A percentile compares a stretch with the other conserved stretches of the same genome.
These are phyloP conservation scores for Hydrocynus forskahlii DNA, from an alignment of 2,797 vertebrate species.

Conservation along the genomic window DNA sequence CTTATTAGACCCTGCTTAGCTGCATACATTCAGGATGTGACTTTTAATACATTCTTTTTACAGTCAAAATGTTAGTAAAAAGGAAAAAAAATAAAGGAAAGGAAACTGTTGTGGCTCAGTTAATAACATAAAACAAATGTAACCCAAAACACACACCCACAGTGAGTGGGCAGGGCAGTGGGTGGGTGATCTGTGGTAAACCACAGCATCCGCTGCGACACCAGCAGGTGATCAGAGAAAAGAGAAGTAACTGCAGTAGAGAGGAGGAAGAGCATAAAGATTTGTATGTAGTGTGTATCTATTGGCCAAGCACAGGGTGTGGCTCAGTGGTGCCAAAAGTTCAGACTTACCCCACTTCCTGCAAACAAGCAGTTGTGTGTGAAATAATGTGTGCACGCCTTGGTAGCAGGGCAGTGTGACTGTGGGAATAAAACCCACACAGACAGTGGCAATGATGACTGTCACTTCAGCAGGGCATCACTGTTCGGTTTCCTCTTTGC, in stretches of 20 bases:
- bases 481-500: not conserved
- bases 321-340: constrained; percentile 32
- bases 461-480: not conserved
- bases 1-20: not conserved
- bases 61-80: not conserved
- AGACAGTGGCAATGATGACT: not conserved
- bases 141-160: not conserved
- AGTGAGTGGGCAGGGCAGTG: not conserved
- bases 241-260: constrained; percentile 35
- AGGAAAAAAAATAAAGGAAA: not conserved
- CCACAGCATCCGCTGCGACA: constrained; percentile 47
- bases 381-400: not conserved
- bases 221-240: constrained; percentile 51
- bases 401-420: constrained; percentile 19
- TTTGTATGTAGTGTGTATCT: constrained; percentile 2
- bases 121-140: not conserved
- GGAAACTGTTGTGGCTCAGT: not conserved
- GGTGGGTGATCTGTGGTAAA: constrained; percentile 48
- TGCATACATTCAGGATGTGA: not conserved
- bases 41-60: not conserved
- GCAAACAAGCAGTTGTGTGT: constrained; percentile 11
- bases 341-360: constrained; percentile 45
- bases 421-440: constrained; percentile 13
- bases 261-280: constrained; percentile 34
- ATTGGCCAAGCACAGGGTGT: constrained; percentile 36